Evolutionary conservation across 2,888 invertebrate genomes (phyloP), one percentile per base, ranked within the genome.

Genomic region (Sinodicranocentrus sp.): DNA sequence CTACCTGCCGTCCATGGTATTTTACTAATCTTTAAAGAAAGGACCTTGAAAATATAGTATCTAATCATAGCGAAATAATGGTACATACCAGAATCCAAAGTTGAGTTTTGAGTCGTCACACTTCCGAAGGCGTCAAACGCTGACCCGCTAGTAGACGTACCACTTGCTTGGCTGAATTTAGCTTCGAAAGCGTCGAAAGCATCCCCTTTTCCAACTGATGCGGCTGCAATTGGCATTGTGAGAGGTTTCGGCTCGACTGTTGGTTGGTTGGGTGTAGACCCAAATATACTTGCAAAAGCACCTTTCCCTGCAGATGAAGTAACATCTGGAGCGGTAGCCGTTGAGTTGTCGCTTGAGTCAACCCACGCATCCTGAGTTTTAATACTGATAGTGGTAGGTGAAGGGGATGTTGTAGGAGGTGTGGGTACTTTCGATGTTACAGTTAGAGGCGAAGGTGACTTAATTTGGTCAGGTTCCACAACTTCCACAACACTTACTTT

Each of bases 131-230:
- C 65, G 78, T 85, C 85, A 88, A 92, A 90, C 8, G 89, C 87
- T 33, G 33, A 33, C 33, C n/a, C 52, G 2, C 28, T 43, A 44
- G 54, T 8, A n/a, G 65, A 15, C 1, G 68, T 0, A n/a, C 78
- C 21, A 67, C 1, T 61, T 13, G 61, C 76, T 5, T 54, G 39
- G 52, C 68, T 63, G 89, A 97, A 97, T 90, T 97, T 96, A 0
- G 96, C 95, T 1, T 96, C 94, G 89, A 97, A 97, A 0, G 96
- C 97, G 90, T 97, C 97, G 88, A 97, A 97, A 26, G 93, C 94
- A 88, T 94, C 94, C 10, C 75, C 80, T 26, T 72, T 54, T 28
- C 71, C 65, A n/a, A 23, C 61, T 8, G 59, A 75, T 0, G 92
- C 84, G 17, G 84, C 73, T 8, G 76, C 86, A 17, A 72, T 82